A percentile compares a stretch with the other conserved stretches of the same genome.
phyloP scores from a whole-genome alignment of 2,888 invertebrate species.

The Trachelus tabidus region DNA sequence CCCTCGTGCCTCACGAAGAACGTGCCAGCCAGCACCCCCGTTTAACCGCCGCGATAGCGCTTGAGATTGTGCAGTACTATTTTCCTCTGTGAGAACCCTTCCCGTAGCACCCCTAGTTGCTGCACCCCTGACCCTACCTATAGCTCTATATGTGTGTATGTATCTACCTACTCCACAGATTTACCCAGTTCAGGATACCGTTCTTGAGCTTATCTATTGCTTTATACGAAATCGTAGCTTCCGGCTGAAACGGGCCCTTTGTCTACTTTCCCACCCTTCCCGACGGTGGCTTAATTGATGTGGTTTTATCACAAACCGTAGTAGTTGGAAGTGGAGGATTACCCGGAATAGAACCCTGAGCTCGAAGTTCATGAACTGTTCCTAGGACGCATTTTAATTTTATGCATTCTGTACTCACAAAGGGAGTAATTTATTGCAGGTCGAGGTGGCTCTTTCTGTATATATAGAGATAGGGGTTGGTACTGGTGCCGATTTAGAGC shows the following conservation, averaged over 20 bases:
- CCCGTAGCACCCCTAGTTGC: no score
- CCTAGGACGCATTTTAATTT: conserved; percentile 28
- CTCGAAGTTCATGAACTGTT: not conserved
- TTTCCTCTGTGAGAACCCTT: not conserved
- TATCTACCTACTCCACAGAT: not conserved
- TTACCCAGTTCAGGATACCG: not conserved
- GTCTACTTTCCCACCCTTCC: conserved; percentile 3
- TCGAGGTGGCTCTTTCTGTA: not conserved
- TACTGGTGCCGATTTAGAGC: no score
- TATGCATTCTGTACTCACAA: conserved; percentile 27
- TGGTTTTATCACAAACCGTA: conserved; percentile 8
- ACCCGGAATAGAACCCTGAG: not conserved
- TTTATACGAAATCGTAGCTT: not conserved
- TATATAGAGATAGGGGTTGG: no score
- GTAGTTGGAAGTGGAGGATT: not conserved
- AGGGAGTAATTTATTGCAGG: conserved; percentile 31
- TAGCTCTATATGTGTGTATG: no score
- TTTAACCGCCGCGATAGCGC: not conserved
- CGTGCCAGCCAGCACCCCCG: not conserved
- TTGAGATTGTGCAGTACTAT: conserved; percentile 1
- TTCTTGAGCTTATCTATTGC: not conserved
- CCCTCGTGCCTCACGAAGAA: not conserved
- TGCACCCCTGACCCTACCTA: no score
- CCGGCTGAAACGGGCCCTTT: not conserved
- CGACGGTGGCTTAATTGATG: conserved; percentile 27